Evolutionary conservation across 2,888 invertebrate species (phyloP).

Genomic region (Onchidella celtica): DNA sequence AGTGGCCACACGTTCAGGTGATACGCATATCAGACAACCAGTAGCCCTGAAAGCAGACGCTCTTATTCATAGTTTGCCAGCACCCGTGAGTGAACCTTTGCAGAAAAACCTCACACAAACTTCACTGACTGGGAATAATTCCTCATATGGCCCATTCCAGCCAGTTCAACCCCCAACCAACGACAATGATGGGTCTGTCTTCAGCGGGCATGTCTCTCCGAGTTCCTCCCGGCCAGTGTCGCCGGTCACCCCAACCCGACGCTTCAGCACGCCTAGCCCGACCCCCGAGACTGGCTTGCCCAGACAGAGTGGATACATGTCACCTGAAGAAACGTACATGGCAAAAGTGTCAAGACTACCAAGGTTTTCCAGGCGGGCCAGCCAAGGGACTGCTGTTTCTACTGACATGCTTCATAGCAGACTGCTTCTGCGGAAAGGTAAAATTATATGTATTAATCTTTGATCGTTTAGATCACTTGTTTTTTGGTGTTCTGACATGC

Average conservation of each 20-base stretch:
- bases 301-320: not conserved
- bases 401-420: not conserved
- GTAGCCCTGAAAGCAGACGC: too few species aligned
- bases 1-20: too few species aligned
- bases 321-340: not conserved
- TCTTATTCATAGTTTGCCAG: too few species aligned
- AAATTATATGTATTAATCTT: too few species aligned
- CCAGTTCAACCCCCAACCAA: too few species aligned
- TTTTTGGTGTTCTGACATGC: too few species aligned
- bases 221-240: not conserved
- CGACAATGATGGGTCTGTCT: not conserved
- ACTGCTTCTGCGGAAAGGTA: not conserved
- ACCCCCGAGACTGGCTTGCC: not conserved
- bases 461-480: too few species aligned
- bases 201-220: not conserved
- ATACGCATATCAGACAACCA: too few species aligned
- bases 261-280: not conserved
- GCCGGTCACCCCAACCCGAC: not conserved
- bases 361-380: not conserved
- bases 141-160: too few species aligned
- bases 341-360: slow-evolving; percentile 13
- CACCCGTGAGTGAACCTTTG: too few species aligned
- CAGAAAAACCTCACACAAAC: too few species aligned
- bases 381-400: not conserved
- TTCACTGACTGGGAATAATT: too few species aligned